Conservation (phyloP, 2,113 vertebrate genomes). For the Alces alces region DNA sequence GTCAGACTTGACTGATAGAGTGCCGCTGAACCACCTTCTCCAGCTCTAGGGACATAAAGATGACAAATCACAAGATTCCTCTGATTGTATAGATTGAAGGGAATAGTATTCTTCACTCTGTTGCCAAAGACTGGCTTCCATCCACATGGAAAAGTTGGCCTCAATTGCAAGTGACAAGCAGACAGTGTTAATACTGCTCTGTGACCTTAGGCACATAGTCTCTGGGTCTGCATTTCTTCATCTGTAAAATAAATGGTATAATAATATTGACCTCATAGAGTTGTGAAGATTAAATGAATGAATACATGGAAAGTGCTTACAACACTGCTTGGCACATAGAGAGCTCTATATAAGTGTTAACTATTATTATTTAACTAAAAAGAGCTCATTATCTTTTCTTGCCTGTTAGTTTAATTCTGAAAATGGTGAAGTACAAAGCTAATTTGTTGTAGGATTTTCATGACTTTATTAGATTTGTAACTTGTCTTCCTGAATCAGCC, state of each 20-base stretch:
- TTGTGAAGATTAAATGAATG: background rate
- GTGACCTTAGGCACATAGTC: background rate
- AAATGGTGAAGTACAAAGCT: conserved; percentile 44
- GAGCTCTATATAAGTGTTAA: background rate
- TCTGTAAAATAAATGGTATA: background rate
- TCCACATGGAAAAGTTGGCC: background rate
- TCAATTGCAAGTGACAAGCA: background rate
- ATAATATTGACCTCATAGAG: background rate
- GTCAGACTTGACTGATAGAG: background rate
- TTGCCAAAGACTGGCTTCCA: background rate
- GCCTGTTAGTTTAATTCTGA: conserved; percentile 35
- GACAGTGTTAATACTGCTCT: background rate
- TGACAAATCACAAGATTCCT: background rate
- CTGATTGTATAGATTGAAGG: background rate
- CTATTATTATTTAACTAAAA: background rate
- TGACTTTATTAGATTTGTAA: conserved; percentile 56
- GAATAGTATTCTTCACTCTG: background rate
- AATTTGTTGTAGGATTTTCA: conserved; percentile 44
- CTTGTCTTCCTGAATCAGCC: conserved; percentile 42
- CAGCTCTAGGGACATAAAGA: background rate
- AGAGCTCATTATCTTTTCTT: background rate
- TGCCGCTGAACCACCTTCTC: background rate
- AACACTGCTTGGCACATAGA: background rate
- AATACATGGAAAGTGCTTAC: background rate
- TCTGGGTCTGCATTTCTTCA: background rate